phyloP scores from a whole-genome alignment of 1,140 invertebrate species.

The Goniozus legneri region DNA sequence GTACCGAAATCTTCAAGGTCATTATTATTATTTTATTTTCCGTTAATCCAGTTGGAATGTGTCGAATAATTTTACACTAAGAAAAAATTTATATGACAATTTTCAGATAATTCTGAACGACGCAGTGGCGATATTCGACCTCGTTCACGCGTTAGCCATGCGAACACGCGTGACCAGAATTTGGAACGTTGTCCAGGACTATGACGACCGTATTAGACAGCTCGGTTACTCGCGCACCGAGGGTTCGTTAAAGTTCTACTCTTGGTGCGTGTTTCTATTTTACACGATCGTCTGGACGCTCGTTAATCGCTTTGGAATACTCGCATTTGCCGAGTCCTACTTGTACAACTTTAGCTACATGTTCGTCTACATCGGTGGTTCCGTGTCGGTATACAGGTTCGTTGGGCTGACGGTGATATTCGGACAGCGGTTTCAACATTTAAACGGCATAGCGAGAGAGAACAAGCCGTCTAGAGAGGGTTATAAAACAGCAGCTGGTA shows the following conservation, averaged over 20 bases:
- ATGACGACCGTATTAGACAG: slow-evolving; percentile 27
- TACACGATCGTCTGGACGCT: slow-evolving; percentile 26
- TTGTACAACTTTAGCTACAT: slow-evolving; percentile 35
- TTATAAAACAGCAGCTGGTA: slow-evolving; percentile 9
- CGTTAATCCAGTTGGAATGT: too few relatives aligned
- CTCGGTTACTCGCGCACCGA: slow-evolving; percentile 34
- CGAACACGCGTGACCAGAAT: slow-evolving; percentile 24
- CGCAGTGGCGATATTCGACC: slow-evolving; percentile 17
- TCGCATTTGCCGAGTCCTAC: slow-evolving; percentile 31
- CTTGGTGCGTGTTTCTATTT: slow-evolving; percentile 21
- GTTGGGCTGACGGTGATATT: slow-evolving; percentile 29
- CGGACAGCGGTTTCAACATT: slow-evolving; percentile 36
- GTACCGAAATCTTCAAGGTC: slow-evolving; percentile 39
- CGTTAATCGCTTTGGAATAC: slow-evolving; percentile 35
- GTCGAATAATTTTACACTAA: too few relatives aligned
- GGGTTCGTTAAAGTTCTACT: slow-evolving; percentile 11
- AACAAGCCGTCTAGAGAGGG: slow-evolving; percentile 10
- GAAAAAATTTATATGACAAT: not conserved
- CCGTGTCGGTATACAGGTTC: slow-evolving; percentile 33
- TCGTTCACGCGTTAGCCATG: slow-evolving; percentile 13
- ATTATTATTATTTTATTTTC: too few relatives aligned
- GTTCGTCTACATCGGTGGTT: slow-evolving; percentile 31
- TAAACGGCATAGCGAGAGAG: slow-evolving; percentile 28
- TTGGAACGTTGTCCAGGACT: slow-evolving; percentile 41
- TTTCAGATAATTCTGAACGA: slow-evolving; percentile 37